Evolutionary conservation across 2,113 vertebrate species (phyloP).

Genomic region (Trichechus manatus): DNA sequence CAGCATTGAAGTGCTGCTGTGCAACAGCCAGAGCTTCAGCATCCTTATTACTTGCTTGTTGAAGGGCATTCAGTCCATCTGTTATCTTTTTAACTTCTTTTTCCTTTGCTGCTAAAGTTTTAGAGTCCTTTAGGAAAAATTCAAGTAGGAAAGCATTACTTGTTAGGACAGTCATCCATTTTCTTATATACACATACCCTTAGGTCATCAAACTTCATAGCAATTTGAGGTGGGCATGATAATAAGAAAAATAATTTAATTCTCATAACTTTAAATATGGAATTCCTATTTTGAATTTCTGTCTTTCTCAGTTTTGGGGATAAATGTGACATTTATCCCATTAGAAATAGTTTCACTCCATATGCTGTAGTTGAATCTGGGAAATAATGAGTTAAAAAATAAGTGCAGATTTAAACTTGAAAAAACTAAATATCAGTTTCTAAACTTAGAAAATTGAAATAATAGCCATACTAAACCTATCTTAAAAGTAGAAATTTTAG

Average conservation of each 20-base stretch:
- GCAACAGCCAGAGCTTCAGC: conserved; percentile 88
- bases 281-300: conserved; percentile 26
- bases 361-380: neutral
- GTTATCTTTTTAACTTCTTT: conserved; percentile 90
- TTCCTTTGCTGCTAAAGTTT: conserved; percentile 92
- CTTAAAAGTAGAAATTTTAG: conserved; percentile 18
- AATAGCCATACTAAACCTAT: neutral
- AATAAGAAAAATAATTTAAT: conserved; percentile 38
- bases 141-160: conserved; percentile 16
- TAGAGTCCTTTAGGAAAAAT: conserved; percentile 90
- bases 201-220: conserved; percentile 14
- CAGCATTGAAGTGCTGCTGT: conserved; percentile 94
- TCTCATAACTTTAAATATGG: conserved; percentile 23
- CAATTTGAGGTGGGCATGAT: conserved; percentile 15
- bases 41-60: conserved; percentile 90
- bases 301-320: neutral
- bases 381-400: neutral
- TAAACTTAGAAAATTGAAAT: conserved; percentile 24
- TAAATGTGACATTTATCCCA: neutral
- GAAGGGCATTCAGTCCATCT: conserved; percentile 87
- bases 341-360: conserved; percentile 53
- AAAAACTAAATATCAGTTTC: neutral
- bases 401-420: conserved; percentile 48
- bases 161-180: conserved; percentile 13
- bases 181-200: neutral